phyloP scores from a whole-genome alignment of 2,888 invertebrate species.

The Callinectes sapidus region DNA sequence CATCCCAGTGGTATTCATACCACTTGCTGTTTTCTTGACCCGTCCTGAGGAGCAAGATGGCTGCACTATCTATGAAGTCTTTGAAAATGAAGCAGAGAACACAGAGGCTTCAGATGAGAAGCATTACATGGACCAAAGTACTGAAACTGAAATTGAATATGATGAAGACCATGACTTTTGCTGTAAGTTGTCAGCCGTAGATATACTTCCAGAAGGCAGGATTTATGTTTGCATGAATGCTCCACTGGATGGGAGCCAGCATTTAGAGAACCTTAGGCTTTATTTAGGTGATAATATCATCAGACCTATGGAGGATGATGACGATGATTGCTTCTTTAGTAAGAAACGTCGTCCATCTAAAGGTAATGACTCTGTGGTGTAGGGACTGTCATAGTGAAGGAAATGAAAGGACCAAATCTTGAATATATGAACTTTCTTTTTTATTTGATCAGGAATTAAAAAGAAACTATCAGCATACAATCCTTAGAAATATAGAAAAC shows the following conservation, averaged over 20 bases:
- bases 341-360: background rate
- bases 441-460: background rate
- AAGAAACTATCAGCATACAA: background rate
- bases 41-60: background rate
- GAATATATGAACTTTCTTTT: background rate
- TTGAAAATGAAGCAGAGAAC: background rate
- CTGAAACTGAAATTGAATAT: background rate
- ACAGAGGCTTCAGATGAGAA: background rate
- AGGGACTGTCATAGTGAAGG: background rate
- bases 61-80: background rate
- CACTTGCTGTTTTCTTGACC: constrained; percentile 53
- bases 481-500: background rate
- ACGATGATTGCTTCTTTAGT: background rate
- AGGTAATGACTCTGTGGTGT: background rate
- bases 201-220: background rate
- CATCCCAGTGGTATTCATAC: constrained; percentile 58
- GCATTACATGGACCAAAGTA: background rate
- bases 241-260: background rate
- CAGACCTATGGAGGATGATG: constrained; percentile 8
- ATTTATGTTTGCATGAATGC: background rate
- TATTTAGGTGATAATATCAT: constrained; percentile 55
- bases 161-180: background rate
- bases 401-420: background rate
- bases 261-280: constrained; percentile 48
- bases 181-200: background rate